A percentile compares a stretch with the other conserved stretches of the same genome.
phyloP scores from a whole-genome alignment of 30 jellyfish, hydroid and myxozoan species.

The Catostylus mosaicus region DNA sequence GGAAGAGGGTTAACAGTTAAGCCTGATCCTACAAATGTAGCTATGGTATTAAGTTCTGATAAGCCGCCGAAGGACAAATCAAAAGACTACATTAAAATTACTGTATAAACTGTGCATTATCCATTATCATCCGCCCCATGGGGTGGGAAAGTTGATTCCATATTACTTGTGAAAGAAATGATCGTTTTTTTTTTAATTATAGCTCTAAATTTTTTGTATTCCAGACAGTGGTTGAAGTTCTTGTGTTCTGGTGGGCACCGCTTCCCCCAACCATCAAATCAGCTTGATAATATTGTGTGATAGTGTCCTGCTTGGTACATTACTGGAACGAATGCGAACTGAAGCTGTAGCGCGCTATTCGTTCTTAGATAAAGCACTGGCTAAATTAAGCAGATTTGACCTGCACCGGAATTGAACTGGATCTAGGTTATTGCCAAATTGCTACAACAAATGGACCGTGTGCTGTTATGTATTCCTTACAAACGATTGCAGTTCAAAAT shows the following conservation, averaged over 20 bases:
- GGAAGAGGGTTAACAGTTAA: neutral
- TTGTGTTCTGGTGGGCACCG: neutral
- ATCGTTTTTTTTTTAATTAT: too few relatives aligned
- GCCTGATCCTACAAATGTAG: neutral
- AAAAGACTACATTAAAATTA: neutral
- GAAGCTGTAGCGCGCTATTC: too few relatives aligned
- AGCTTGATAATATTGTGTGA: too few relatives aligned
- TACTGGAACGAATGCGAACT: too few relatives aligned
- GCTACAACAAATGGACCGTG: too few relatives aligned
- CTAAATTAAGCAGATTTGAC: too few relatives aligned
- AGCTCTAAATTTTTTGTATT: neutral
- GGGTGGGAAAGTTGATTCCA: neutral
- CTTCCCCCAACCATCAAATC: neutral
- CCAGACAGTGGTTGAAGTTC: neutral
- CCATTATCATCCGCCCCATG: neutral
- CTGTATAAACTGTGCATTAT: neutral
- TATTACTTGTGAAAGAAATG: neutral
- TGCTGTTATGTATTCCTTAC: too few relatives aligned
- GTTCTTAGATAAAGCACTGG: too few relatives aligned
- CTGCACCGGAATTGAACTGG: too few relatives aligned
- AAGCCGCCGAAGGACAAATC: neutral
- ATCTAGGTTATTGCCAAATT: too few relatives aligned
- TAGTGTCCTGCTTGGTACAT: too few relatives aligned
- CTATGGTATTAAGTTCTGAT: neutral
- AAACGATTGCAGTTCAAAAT: too few relatives aligned